phyloP scores from a whole-genome alignment of 2,888 invertebrate species.

The Acutogordius australiensis region DNA sequence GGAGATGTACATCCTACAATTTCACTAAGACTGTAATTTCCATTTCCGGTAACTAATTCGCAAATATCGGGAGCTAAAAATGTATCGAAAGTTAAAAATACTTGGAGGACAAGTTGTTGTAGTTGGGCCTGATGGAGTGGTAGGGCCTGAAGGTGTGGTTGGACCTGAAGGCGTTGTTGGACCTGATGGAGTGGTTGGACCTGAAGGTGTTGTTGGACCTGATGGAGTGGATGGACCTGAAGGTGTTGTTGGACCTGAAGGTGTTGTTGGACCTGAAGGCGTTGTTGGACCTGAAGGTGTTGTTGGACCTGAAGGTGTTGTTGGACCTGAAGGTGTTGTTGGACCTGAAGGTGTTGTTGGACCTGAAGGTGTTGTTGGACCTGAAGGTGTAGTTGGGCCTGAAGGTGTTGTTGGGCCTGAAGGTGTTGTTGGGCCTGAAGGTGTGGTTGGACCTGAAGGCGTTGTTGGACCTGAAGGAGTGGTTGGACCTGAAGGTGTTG shows the following conservation, averaged over 20 bases:
- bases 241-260: not conserved
- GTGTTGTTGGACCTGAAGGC: not conserved
- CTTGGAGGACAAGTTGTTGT: slow-evolving; percentile 7
- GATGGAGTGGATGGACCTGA: not conserved
- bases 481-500: not conserved
- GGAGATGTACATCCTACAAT: not conserved
- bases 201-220: not conserved
- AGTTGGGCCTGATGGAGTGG: not conserved
- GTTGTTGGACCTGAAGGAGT: not conserved
- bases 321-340: not conserved
- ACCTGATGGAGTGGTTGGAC: not conserved
- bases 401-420: not conserved
- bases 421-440: not conserved
- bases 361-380: not conserved
- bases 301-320: not conserved
- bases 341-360: not conserved
- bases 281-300: not conserved
- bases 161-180: not conserved
- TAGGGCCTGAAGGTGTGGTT: not conserved
- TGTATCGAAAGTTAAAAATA: not conserved
- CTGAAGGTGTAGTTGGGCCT: not conserved
- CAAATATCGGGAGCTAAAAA: not conserved
- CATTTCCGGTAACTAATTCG: not conserved
- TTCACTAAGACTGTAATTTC: slow-evolving; percentile 4
- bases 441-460: not conserved